A percentile compares a stretch with the other conserved stretches of the same genome.
phyloP scores from a whole-genome alignment of 2,888 invertebrate species.

The Abrostola tripartita region DNA sequence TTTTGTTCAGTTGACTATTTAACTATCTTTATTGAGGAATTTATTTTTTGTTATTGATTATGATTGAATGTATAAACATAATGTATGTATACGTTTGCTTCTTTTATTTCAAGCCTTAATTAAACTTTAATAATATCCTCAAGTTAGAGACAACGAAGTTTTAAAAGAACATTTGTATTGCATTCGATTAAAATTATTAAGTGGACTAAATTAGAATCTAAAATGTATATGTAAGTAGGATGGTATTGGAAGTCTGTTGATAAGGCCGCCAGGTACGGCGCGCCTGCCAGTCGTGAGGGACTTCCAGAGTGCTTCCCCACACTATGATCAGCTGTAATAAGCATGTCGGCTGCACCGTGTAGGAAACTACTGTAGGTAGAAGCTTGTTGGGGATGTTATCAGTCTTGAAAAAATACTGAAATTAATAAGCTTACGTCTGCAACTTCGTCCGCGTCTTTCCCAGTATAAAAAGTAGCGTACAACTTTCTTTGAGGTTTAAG shows the following conservation, averaged over 20 bases:
- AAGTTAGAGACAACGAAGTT: too few species aligned
- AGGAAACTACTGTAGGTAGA: constrained; percentile 1
- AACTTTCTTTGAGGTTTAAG: too few species aligned
- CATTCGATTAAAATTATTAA: too few species aligned
- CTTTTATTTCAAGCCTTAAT: neutral
- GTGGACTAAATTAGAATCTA: too few species aligned
- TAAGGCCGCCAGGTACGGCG: constrained; percentile 11
- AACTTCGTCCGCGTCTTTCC: too few species aligned
- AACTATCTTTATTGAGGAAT: constrained; percentile 10
- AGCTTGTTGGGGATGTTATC: constrained; percentile 3
- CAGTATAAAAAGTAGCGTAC: too few species aligned
- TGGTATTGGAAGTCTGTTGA: constrained; percentile 11
- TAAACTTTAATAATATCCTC: neutral
- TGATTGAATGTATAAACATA: neutral
- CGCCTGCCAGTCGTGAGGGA: constrained; percentile 7
- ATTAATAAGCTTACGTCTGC: too few species aligned
- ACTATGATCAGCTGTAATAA: constrained; percentile 30
- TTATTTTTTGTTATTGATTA: neutral
- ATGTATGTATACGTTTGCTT: neutral
- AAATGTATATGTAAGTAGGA: too few species aligned
- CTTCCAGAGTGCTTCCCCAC: neutral
- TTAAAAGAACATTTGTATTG: too few species aligned
- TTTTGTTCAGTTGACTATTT: constrained; percentile 67
- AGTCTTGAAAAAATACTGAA: too few species aligned
- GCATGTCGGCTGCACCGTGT: constrained; percentile 24